Evolutionary conservation across 2,797 vertebrate genomes (phyloP).

Genomic region (Dendrocincla fuliginosa): DNA sequence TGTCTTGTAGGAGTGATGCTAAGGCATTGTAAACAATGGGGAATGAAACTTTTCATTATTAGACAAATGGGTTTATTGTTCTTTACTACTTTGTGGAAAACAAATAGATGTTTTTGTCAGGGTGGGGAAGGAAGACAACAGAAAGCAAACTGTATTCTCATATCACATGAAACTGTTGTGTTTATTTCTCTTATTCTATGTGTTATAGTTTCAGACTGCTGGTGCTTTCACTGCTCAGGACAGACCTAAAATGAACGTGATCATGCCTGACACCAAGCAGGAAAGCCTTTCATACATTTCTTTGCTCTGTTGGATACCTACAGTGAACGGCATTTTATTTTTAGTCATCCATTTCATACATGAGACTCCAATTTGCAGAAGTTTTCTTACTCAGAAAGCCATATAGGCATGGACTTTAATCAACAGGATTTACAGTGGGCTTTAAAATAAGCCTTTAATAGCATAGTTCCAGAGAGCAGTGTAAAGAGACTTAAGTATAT

Average conservation of each 20-base stretch:
- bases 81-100: background rate
- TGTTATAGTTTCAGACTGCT: background rate
- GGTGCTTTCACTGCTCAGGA: background rate
- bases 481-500: background rate
- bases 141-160: background rate
- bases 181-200: background rate
- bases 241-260: background rate
- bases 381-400: background rate
- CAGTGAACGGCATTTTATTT: background rate
- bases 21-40: background rate
- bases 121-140: background rate
- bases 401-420: background rate
- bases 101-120: background rate
- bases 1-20: background rate
- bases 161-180: background rate
- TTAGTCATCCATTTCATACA: background rate
- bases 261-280: background rate
- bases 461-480: background rate
- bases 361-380: background rate
- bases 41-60: background rate
- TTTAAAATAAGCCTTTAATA: conserved; percentile 24
- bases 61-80: background rate
- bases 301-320: background rate
- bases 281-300: background rate
- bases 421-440: background rate